Conservation (phyloP, 2,797 vertebrate genomes). For the Tragopan temminckii region DNA sequence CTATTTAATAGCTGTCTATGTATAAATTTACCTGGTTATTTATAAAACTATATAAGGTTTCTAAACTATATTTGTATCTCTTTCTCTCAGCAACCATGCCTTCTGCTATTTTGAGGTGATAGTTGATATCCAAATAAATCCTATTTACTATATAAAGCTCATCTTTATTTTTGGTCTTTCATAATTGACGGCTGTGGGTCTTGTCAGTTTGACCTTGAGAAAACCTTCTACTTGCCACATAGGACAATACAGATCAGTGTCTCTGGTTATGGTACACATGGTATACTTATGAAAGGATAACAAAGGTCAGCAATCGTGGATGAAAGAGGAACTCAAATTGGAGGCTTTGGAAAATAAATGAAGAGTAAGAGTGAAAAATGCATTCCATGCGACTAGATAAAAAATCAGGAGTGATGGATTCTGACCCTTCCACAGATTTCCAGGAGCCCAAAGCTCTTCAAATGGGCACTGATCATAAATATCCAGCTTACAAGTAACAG, state of each 20-base stretch:
- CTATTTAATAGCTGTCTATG: neutral
- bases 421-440: neutral
- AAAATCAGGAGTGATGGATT: neutral
- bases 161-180: constrained; percentile 57
- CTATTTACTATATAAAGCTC: constrained; percentile 50
- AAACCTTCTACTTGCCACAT: neutral
- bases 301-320: neutral
- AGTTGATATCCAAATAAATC: constrained; percentile 65
- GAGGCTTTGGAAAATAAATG: neutral
- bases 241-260: neutral
- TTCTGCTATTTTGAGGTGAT: constrained; percentile 69
- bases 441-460: accelerated
- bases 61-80: constrained; percentile 67
- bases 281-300: neutral
- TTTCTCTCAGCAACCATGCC: constrained; percentile 63
- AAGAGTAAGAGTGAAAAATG: neutral
- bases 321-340: neutral
- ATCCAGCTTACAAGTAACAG: neutral
- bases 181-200: neutral
- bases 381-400: neutral
- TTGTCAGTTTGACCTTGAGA: constrained; percentile 4
- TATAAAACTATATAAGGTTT: constrained; percentile 71
- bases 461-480: neutral
- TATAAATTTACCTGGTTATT: constrained; percentile 56
- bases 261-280: neutral